Evolutionary conservation across 1,140 invertebrate genomes (phyloP).

Genomic region (Macrobrachium rosenbergii): DNA sequence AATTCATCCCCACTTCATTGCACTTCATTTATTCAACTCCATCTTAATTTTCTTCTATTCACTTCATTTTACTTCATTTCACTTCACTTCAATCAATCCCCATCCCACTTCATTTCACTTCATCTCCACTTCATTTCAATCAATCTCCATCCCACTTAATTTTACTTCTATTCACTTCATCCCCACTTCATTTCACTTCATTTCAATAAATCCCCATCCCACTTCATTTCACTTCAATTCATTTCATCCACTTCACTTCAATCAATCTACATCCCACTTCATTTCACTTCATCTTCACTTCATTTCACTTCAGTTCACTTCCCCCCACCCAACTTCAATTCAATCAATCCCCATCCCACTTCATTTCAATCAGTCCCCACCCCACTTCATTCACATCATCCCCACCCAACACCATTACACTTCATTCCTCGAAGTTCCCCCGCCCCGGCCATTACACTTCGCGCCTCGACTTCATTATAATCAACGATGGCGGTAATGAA

Average conservation of each 20-base stretch:
- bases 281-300: neutral
- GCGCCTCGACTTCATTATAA: neutral
- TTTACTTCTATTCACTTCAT: no score
- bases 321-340: neutral
- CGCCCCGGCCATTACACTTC: slow-evolving; percentile 6
- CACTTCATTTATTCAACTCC: no score
- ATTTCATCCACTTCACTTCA: no score
- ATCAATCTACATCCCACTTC: no score
- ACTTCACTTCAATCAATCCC: neutral
- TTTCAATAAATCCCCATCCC: no score
- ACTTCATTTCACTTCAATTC: no score
- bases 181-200: neutral
- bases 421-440: neutral
- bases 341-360: neutral
- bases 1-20: neutral
- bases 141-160: no score
- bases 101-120: neutral
- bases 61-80: neutral
- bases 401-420: neutral
- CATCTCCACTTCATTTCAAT: neutral
- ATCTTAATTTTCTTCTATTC: no score
- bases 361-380: neutral
- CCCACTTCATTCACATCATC: neutral
- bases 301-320: neutral
- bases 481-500: no score